phyloP scores from a whole-genome alignment of 2,797 vertebrate species.

The Crenichthys baileyi region DNA sequence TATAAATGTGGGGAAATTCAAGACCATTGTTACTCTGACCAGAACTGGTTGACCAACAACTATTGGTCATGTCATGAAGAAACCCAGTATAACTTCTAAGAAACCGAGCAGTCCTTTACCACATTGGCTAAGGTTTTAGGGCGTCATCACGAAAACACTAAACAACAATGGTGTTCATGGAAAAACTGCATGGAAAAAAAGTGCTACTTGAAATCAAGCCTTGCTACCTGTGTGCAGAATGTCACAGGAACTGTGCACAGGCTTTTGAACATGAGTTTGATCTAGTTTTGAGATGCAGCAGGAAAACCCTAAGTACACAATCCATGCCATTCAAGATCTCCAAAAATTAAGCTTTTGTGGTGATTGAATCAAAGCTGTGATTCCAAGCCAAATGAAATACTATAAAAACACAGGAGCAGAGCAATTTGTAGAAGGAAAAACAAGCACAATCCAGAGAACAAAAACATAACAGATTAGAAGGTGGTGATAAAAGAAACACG shows the following conservation, averaged over 20 bases:
- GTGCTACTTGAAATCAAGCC: neutral
- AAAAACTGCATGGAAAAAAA: conserved; percentile 4
- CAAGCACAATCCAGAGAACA: neutral
- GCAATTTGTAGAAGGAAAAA: neutral
- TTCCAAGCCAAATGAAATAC: neutral
- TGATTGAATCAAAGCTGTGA: neutral
- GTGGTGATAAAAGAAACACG: too few relatives aligned
- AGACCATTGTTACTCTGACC: conserved; percentile 9
- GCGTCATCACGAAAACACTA: neutral
- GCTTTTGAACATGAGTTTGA: neutral
- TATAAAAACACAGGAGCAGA: neutral
- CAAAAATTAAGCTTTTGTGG: neutral
- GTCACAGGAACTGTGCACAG: neutral
- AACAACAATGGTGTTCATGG: neutral
- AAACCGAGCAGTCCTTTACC: neutral
- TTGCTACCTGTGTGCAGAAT: neutral
- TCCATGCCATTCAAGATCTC: neutral
- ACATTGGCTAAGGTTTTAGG: neutral
- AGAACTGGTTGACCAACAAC: neutral
- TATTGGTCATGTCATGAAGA: neutral
- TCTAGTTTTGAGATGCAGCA: neutral
- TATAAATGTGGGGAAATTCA: conserved; percentile 14
- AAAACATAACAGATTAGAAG: neutral
- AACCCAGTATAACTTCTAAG: conserved; percentile 8
- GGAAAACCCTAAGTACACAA: neutral